These are phyloP conservation scores for Ectemnius cavifrons DNA, from an alignment of 2,888 invertebrate species.

Conservation along the genomic window DNA sequence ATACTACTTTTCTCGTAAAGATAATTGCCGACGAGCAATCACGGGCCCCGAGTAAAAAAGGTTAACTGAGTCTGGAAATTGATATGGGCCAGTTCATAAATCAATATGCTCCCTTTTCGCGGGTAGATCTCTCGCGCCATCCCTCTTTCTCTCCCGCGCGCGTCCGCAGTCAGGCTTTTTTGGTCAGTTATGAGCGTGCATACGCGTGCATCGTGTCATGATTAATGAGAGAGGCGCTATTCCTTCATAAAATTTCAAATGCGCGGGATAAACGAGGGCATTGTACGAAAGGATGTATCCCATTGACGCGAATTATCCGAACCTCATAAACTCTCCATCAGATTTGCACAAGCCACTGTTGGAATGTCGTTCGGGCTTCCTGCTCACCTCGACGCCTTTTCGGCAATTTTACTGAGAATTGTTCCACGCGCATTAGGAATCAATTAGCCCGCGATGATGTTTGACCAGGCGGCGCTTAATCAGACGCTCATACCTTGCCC, in stretches of 20 bases:
- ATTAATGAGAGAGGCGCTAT: constrained; percentile 52
- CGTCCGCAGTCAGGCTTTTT: too few relatives aligned
- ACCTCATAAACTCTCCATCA: too few relatives aligned
- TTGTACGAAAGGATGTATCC: constrained; percentile 18
- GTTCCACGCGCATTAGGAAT: constrained; percentile 46
- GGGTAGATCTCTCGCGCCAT: too few relatives aligned
- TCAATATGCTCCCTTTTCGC: constrained; percentile 26
- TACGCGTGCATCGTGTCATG: constrained; percentile 22
- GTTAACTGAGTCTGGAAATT: constrained; percentile 26
- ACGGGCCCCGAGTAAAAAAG: constrained; percentile 8
- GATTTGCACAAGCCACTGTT: not conserved
- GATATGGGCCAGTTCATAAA: constrained; percentile 40
- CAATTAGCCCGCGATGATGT: constrained; percentile 46
- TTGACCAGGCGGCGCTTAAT: constrained; percentile 34
- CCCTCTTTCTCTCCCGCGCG: too few relatives aligned
- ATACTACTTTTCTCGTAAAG: not conserved
- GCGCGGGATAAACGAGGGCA: constrained; percentile 42
- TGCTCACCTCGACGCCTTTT: too few relatives aligned
- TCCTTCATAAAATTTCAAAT: constrained; percentile 61
- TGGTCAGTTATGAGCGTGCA: too few relatives aligned
- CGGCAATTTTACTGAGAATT: constrained; percentile 34
- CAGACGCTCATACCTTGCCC: constrained; percentile 33
- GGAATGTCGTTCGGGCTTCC: too few relatives aligned
- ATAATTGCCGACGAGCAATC: constrained; percentile 34
- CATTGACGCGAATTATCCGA: too few relatives aligned